Percentiles rank a stretch among this genome's conserved stretches.
These are phyloP conservation scores for Zaprionus tsacasi DNA, from an alignment of 1,140 invertebrate genomes.

Conservation along the genomic window DNA sequence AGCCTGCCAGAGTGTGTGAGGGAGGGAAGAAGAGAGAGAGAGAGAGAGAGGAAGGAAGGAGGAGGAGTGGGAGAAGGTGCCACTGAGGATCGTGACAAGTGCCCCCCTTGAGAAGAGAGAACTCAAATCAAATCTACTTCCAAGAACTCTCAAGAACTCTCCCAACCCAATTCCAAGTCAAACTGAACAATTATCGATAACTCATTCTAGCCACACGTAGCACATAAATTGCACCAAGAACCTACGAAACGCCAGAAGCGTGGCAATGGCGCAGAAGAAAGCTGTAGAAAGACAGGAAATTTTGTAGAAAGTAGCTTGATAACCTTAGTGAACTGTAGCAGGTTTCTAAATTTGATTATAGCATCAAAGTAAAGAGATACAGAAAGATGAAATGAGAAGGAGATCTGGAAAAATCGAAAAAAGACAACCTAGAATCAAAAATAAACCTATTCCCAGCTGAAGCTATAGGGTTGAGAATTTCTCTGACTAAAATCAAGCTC, in stretches of 20 bases:
- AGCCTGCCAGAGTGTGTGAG: constrained; percentile 8
- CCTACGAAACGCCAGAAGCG: not conserved
- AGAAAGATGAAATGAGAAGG: too few species aligned
- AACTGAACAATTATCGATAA: not conserved
- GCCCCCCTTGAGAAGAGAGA: constrained; percentile 15
- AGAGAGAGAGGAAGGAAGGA: too few species aligned
- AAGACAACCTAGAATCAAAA: too few species aligned
- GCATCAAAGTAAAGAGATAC: too few species aligned
- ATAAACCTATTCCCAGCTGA: too few species aligned
- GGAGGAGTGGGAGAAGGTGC: too few species aligned
- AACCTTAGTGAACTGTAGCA: not conserved
- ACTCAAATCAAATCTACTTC: constrained; percentile 24
- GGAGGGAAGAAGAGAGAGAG: not conserved
- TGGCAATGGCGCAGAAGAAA: too few species aligned
- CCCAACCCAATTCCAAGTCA: not conserved
- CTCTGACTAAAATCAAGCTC: too few species aligned
- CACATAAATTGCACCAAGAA: constrained; percentile 9
- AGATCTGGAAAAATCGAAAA: too few species aligned
- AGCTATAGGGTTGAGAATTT: too few species aligned
- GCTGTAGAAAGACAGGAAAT: not conserved
- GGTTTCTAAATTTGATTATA: too few species aligned
- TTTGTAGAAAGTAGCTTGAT: not conserved
- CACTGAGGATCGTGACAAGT: constrained; percentile 46
- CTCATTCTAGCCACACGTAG: constrained; percentile 11
- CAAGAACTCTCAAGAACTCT: constrained; percentile 7